These are phyloP conservation scores for Drosophila subsilvestris DNA, from an alignment of 2,888 invertebrate genomes.

Conservation along the genomic window DNA sequence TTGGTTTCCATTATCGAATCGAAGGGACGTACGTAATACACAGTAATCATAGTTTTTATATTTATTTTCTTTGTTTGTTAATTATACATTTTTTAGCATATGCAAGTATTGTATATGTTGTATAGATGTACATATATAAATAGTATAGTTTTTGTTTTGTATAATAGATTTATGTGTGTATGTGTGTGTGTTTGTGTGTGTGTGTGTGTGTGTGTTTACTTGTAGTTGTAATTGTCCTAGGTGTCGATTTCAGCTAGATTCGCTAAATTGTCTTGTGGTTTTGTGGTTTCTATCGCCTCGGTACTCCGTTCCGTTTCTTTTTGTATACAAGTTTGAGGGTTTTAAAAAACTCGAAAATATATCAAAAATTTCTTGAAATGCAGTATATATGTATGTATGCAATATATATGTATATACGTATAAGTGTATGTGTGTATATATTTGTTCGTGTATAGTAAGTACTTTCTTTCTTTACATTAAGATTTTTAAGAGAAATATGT, in stretches of 20 bases:
- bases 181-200: conserved; percentile 46
- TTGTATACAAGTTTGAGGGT: conserved; percentile 70
- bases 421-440: conserved; percentile 34
- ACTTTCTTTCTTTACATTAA: conserved; percentile 49
- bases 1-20: conserved; percentile 53
- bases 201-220: conserved; percentile 52
- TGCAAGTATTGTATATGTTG: conserved; percentile 51
- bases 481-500: conserved; percentile 45
- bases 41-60: conserved; percentile 48
- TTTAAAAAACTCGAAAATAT: conserved; percentile 73
- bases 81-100: conserved; percentile 58
- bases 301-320: conserved; percentile 6
- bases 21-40: conserved; percentile 69
- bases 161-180: conserved; percentile 28
- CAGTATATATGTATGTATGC: conserved; percentile 58
- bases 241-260: conserved; percentile 71
- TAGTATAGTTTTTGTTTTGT: conserved; percentile 27
- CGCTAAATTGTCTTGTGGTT: conserved; percentile 53
- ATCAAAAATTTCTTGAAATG: conserved; percentile 72
- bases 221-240: conserved; percentile 70
- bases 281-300: conserved; percentile 2
- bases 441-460: conserved; percentile 43
- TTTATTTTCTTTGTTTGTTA: conserved; percentile 16
- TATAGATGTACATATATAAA: conserved; percentile 40
- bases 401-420: conserved; percentile 48